Percentiles rank a stretch among this genome's conserved stretches.
These are phyloP conservation scores for Alviniconcha strummeri DNA, from an alignment of 2,888 invertebrate species.

Conservation along the genomic window DNA sequence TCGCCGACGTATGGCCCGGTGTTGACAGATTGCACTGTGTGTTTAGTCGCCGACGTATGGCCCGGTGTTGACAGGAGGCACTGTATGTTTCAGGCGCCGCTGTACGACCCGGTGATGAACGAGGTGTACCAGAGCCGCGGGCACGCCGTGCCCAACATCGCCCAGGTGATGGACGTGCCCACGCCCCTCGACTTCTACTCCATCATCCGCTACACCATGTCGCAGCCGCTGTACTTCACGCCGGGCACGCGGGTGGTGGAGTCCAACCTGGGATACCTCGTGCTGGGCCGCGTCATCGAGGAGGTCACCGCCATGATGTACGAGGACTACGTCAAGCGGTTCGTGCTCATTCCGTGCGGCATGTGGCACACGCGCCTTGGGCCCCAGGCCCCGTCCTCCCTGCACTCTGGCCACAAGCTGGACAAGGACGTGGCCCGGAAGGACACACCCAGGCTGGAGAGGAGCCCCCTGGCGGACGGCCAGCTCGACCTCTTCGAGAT, in stretches of 20 bases:
- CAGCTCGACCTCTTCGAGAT: slow-evolving; percentile 37
- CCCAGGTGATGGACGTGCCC: slow-evolving; percentile 50
- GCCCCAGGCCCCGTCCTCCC: background rate
- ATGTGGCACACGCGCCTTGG: slow-evolving; percentile 69
- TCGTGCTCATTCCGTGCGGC: slow-evolving; percentile 59
- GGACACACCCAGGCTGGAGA: background rate
- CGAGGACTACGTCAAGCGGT: slow-evolving; percentile 57
- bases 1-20: too few species aligned
- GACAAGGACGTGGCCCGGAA: slow-evolving; percentile 13
- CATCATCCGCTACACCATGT: slow-evolving; percentile 61
- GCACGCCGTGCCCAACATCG: slow-evolving; percentile 59
- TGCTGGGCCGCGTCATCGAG: slow-evolving; percentile 66
- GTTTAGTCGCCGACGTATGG: too few species aligned
- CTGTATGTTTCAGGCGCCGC: slow-evolving; percentile 21
- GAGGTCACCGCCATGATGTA: slow-evolving; percentile 52
- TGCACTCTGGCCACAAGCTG: background rate
- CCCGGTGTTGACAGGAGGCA: background rate
- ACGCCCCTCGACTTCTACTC: slow-evolving; percentile 46
- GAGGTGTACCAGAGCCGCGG: slow-evolving; percentile 53
- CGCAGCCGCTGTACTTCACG: slow-evolving; percentile 55
- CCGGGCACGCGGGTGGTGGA: slow-evolving; percentile 61
- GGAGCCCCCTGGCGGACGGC: background rate
- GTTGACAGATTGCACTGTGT: too few species aligned
- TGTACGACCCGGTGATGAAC: slow-evolving; percentile 56
- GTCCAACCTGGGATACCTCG: slow-evolving; percentile 66